phyloP scores from a whole-genome alignment of 2,113 vertebrate species.

The Entomyzon cyanotis region DNA sequence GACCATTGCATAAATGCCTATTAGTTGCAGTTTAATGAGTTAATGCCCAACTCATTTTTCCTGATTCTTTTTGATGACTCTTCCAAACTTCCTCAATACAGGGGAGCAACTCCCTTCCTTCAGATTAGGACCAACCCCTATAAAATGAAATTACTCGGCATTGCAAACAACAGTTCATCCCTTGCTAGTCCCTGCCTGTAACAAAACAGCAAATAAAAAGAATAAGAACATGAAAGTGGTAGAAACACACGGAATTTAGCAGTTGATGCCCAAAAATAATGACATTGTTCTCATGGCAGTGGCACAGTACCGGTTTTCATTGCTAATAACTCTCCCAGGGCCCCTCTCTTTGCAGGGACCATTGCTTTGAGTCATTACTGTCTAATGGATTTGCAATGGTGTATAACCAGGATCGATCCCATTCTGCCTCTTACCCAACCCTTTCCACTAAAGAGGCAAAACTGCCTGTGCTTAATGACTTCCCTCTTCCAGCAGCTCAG shows the following conservation, averaged over 20 bases:
- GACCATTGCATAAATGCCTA: slow-evolving; percentile 46
- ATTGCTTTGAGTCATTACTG: background rate
- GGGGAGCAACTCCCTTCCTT: background rate
- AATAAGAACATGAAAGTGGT: background rate
- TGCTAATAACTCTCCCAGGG: background rate
- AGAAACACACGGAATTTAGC: background rate
- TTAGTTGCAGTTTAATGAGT: slow-evolving; percentile 57
- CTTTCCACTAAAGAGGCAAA: background rate
- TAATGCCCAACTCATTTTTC: slow-evolving; percentile 15
- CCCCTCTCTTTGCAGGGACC: background rate
- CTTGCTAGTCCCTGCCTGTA: background rate
- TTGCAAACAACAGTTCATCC: background rate
- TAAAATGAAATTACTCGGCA: background rate
- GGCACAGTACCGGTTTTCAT: background rate
- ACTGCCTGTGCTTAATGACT: background rate
- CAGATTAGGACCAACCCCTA: background rate
- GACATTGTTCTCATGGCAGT: background rate
- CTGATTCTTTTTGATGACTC: background rate
- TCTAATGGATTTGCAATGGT: background rate
- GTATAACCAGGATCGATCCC: background rate
- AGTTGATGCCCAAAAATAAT: background rate
- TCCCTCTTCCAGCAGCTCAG: background rate
- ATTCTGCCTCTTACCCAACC: background rate
- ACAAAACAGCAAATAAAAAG: background rate
- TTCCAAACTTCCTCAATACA: background rate